phyloP scores from a whole-genome alignment of 2,888 invertebrate species.

The Myathropa florea region DNA sequence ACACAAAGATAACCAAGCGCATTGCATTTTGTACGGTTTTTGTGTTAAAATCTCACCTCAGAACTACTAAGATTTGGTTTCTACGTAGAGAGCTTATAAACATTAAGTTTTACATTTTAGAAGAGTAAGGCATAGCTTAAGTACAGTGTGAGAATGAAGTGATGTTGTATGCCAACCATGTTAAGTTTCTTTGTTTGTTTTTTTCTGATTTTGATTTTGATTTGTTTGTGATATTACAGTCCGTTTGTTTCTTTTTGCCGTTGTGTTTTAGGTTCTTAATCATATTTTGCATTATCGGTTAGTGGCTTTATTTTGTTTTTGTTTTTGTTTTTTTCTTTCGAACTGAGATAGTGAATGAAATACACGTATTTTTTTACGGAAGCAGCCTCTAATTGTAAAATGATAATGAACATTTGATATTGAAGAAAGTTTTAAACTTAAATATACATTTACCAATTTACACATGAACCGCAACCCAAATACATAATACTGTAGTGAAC shows the following conservation, averaged over 20 bases:
- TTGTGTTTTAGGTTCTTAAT: conserved; percentile 2
- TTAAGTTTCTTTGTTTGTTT: conserved; percentile 56
- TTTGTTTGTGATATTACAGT: conserved; percentile 50
- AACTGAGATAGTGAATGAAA: conserved; percentile 43
- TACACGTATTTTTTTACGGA: conserved; percentile 24
- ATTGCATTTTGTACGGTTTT: neutral
- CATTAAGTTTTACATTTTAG: conserved; percentile 55
- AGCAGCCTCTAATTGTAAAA: conserved; percentile 1
- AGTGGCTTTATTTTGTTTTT: conserved; percentile 16
- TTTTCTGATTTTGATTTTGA: conserved; percentile 36
- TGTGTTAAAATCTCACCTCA: conserved; percentile 34
- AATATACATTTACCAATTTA: conserved; percentile 63
- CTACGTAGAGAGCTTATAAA: conserved; percentile 59
- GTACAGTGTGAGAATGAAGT: conserved; percentile 58
- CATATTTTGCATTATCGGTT: conserved; percentile 3
- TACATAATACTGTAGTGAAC: conserved; percentile 44
- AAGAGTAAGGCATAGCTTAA: conserved; percentile 65
- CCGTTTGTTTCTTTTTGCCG: conserved; percentile 1
- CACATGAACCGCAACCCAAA: conserved; percentile 56
- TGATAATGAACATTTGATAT: conserved; percentile 38
- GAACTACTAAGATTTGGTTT: conserved; percentile 57
- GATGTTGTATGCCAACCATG: conserved; percentile 48
- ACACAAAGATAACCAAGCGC: neutral
- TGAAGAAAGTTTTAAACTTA: conserved; percentile 59
- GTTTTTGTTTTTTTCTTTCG: conserved; percentile 39